These are phyloP conservation scores for Elymnias hypermnestra DNA, from an alignment of 1,140 invertebrate genomes.

Conservation along the genomic window DNA sequence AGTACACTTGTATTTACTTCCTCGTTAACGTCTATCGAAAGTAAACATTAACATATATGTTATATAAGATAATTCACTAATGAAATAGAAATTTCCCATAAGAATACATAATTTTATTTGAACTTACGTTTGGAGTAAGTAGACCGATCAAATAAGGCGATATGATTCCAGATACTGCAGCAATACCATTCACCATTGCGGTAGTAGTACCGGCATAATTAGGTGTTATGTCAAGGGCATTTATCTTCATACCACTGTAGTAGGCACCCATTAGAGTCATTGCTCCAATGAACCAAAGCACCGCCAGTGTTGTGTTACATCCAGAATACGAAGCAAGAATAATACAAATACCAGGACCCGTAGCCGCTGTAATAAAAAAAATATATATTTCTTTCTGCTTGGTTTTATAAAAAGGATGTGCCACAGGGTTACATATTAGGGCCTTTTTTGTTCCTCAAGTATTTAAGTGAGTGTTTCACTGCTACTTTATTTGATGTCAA, in stretches of 20 bases:
- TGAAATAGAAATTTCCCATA: too few species aligned
- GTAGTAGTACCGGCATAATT: slow-evolving; percentile 90
- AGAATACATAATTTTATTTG: background rate
- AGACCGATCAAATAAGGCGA: slow-evolving; percentile 86
- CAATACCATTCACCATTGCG: slow-evolving; percentile 90
- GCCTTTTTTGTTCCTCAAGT: too few species aligned
- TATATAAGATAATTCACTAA: too few species aligned
- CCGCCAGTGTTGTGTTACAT: slow-evolving; percentile 80
- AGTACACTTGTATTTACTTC: too few species aligned
- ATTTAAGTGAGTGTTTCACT: too few species aligned
- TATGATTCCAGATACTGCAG: slow-evolving; percentile 87
- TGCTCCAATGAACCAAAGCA: slow-evolving; percentile 81
- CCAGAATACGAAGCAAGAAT: slow-evolving; percentile 81
- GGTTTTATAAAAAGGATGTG: too few species aligned
- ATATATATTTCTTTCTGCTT: background rate
- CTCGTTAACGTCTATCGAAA: too few species aligned
- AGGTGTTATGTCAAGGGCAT: slow-evolving; percentile 88
- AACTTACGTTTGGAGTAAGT: slow-evolving; percentile 82
- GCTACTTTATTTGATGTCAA: too few species aligned
- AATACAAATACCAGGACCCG: slow-evolving; percentile 79
- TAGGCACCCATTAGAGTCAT: slow-evolving; percentile 87
- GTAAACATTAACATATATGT: too few species aligned
- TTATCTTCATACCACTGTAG: slow-evolving; percentile 87
- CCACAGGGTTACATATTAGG: too few species aligned
- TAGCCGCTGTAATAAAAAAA: slow-evolving; percentile 74